A percentile compares a stretch with the other conserved stretches of the same genome.
Evolutionary conservation across 2,888 invertebrate species (phyloP).

Genomic region (Polydrusus tereticollis): DNA sequence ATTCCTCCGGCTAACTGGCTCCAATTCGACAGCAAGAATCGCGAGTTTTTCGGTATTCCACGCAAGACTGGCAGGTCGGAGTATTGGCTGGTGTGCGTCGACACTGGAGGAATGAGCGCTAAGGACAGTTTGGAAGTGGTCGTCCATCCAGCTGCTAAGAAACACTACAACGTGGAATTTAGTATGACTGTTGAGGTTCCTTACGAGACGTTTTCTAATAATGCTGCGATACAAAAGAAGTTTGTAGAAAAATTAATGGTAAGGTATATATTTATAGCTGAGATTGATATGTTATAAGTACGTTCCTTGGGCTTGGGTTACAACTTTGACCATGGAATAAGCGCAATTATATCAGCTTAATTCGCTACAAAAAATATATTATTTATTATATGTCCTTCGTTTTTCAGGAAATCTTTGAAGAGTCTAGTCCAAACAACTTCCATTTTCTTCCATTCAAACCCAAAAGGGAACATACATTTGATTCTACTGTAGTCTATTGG

Average conservation of each 20-base stretch:
- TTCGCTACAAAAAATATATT: no score
- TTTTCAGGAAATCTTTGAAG: constrained; percentile 79
- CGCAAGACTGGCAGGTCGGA: constrained; percentile 81
- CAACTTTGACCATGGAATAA: no score
- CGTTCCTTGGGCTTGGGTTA: no score
- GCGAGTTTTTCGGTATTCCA: constrained; percentile 88
- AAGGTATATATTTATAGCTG: constrained; percentile 36
- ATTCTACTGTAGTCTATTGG: constrained; percentile 81
- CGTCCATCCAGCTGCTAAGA: constrained; percentile 75
- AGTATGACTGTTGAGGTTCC: constrained; percentile 82
- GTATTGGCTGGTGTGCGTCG: constrained; percentile 84
- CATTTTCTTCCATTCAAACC: constrained; percentile 78
- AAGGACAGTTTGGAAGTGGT: constrained; percentile 85
- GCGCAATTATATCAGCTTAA: no score
- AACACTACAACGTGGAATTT: constrained; percentile 82
- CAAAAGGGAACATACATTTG: constrained; percentile 64
- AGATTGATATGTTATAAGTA: no score
- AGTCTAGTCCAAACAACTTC: constrained; percentile 79
- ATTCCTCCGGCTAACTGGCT: constrained; percentile 83
- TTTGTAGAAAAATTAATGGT: constrained; percentile 81
- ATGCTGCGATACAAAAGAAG: constrained; percentile 80
- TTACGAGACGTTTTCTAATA: constrained; percentile 75
- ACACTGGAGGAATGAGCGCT: constrained; percentile 80
- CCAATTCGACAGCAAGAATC: constrained; percentile 89
- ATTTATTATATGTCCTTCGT: neutral